Percentiles rank a stretch among this genome's conserved stretches.
Evolutionary conservation across 2,797 vertebrate species (phyloP).

Genomic region (Anas flavirostris): DNA sequence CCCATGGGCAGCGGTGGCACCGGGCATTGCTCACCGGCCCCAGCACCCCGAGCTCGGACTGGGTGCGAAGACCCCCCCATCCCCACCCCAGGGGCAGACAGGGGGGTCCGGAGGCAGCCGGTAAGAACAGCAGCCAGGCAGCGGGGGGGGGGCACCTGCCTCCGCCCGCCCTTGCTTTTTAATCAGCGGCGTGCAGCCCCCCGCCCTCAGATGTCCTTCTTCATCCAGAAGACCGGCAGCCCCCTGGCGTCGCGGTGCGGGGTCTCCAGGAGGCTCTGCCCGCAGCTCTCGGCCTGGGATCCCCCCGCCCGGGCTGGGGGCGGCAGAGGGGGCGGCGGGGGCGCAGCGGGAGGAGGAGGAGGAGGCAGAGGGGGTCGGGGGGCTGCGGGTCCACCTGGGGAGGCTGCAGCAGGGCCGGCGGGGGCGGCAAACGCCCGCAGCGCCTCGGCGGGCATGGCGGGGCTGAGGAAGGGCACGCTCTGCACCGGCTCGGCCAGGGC

Average conservation of each 20-base stretch:
- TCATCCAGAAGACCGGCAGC: slow-evolving; percentile 93
- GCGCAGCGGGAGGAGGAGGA: neutral
- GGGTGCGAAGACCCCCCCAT: neutral
- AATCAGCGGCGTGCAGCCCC: neutral
- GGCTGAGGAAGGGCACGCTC: slow-evolving; percentile 83
- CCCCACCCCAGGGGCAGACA: neutral
- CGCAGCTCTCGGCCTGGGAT: neutral
- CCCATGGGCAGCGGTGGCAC: neutral
- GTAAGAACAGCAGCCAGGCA: neutral
- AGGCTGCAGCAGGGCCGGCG: neutral
- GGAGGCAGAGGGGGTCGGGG: slow-evolving; percentile 22
- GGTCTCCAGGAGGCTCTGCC: slow-evolving; percentile 81
- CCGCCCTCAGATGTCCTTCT: slow-evolving; percentile 86
- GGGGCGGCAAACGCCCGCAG: slow-evolving; percentile 81
- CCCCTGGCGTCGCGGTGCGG: slow-evolving; percentile 87
- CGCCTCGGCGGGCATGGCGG: slow-evolving; percentile 79
- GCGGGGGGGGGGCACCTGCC: slow-evolving; percentile 2
- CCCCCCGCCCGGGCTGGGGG: neutral
- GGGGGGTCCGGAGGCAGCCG: neutral
- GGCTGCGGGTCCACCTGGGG: neutral
- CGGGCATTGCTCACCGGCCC: fast-evolving
- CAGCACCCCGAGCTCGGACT: too few species aligned
- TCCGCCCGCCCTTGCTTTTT: neutral
- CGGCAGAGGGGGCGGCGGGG: neutral
- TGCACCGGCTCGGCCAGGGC: slow-evolving; percentile 86